Base-by-base conservation (phyloP, 2,113 vertebrate genomes). In the Oreocharis arfaki region DNA sequence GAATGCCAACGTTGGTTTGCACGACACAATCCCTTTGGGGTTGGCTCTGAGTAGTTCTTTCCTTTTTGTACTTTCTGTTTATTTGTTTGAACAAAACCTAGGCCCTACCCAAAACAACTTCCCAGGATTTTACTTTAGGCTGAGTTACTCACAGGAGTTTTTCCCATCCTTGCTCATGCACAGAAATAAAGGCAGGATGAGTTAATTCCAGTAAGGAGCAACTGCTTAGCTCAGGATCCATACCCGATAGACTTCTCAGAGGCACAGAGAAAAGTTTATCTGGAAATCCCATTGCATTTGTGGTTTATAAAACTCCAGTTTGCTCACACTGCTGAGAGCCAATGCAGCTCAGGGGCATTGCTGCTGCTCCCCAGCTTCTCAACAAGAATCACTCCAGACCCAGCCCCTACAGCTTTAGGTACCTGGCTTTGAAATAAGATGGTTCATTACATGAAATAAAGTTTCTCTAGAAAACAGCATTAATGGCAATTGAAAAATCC, bases 71-170 rank as follows among this genome's bases (percentile, higher is more conserved):
- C 82, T 90, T 61, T 83, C 22, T 93, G 76, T 84, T 80, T 94
- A 50, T 93, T 92, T 97, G 83, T 86, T 92, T 84, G 81, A 94
- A 88, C 63, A 55, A 92, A 95, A 83, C 83, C 83, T 59, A 42
- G 64, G 86, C 88, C 84, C 55, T 92, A 46, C 33, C 79, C 12
- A 10, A 88, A 84, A 65, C 47, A 20, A 59, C 70, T 90, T 92
- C 89, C 83, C 63, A 80, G 84, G 71, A 71, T 64, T 90, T 95
- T 16, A 8, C 57, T 61, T 85, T 16, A 61, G 92, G 11, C 49
- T 32, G 79, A 73, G 53, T 52, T 91, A 32, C 18, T 78, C 91
- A 49, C 60, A 16, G 6, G 65, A 76, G 39, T 55, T 76, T 13
- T 28, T 75, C 76, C 87, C 84, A 63, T 27, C 28, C 67, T 73